Conservation (phyloP, 2,113 vertebrate species). For the Rhinopomastus cyanomelas region DNA sequence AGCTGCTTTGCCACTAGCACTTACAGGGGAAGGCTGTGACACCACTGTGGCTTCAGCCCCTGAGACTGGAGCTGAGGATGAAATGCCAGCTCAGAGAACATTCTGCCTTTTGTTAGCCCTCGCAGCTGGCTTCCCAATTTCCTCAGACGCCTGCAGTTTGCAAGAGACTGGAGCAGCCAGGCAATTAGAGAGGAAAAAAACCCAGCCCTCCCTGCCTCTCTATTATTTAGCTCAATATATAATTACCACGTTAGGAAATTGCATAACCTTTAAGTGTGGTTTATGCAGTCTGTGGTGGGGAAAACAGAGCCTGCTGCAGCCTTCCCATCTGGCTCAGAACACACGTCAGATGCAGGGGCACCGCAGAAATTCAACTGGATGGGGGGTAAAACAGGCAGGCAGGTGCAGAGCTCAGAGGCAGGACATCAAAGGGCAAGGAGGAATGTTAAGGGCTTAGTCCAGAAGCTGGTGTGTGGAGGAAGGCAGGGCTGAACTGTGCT, state of each 20-base stretch:
- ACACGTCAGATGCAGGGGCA: not conserved
- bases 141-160: constrained; percentile 4
- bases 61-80: not conserved
- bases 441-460: not conserved
- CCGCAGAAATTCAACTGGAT: not conserved
- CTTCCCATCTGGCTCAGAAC: not conserved
- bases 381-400: not conserved
- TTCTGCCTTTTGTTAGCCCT: constrained; percentile 2
- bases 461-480: not conserved
- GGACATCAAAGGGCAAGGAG: not conserved
- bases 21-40: not conserved
- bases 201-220: not conserved
- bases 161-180: constrained; percentile 23
- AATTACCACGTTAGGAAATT: constrained; percentile 44
- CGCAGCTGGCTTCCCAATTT: constrained; percentile 24
- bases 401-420: not conserved
- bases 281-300: not conserved
- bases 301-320: not conserved
- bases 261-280: constrained; percentile 40
- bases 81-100: not conserved
- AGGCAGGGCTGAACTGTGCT: not conserved
- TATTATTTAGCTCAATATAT: constrained; percentile 53
- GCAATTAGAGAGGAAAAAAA: constrained; percentile 5
- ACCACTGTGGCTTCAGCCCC: not conserved
- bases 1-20: rapidly evolving